Base-by-base conservation (phyloP, 2,797 vertebrate species). In the Ceryle rudis region DNA sequence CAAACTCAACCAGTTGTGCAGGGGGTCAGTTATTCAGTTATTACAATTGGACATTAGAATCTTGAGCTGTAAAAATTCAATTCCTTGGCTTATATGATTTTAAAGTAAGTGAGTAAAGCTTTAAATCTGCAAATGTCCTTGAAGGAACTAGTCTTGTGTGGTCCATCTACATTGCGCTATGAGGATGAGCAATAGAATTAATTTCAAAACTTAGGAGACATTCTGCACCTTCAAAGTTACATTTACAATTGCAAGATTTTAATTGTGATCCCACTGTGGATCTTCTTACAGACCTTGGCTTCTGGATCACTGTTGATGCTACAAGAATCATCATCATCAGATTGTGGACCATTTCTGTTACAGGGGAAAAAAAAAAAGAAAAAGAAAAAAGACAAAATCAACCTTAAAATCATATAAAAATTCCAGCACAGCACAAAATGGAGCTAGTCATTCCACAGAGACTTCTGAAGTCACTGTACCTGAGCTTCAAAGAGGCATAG, bases 401-500 rank as follows among this genome's bases (percentile, higher is more conserved):
- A 64, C 73, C 28, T 94, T 79, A 57, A 62, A 65, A 52, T 77
- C 35, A 54, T 31, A 84, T 22, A 55, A 67, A 46, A 69, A n/a
- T 29, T 19, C 72, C 33, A 79, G 77, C 51, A 86, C 18, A 86
- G 35, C 14, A 83, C 49, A 67, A 57, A 60, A 55, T 1, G 5
- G 51, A 93, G 51, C 4, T 57, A 28, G 23, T n/a, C 17, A 57
- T 28, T 86, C 41, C 64, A 46, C 4, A 3, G 51, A 67, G 35
- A 42, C 33, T 67, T 86, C 42, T 78, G 33, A 67, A 93, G 52
- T 58, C 29, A 62, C 12, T 86, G 96, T 98, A 99, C 99, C 99
- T 99, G 96, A 99, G 98, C 82, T 99, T 99, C 91, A 99, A 97
- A 54, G 99, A 99, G 44, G 99, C 99, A 58, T 99, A 99, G 89